These are phyloP conservation scores for Lysandra bellargus DNA, from an alignment of 2,888 invertebrate genomes.

Conservation along the genomic window DNA sequence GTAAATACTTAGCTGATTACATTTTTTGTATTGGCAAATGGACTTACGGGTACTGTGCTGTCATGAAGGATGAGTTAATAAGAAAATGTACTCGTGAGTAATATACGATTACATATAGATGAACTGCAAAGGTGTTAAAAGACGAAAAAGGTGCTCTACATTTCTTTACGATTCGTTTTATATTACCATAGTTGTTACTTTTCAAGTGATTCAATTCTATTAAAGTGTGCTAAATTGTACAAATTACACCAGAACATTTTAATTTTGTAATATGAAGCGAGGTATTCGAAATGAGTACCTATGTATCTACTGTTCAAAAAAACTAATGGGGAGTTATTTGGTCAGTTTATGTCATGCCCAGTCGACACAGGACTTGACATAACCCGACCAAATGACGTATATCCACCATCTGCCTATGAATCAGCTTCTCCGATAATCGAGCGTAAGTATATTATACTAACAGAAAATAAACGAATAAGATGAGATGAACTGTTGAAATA, in stretches of 20 bases:
- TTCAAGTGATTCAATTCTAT: neutral
- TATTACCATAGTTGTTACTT: too few relatives aligned
- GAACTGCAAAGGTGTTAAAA: neutral
- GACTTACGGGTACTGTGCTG: neutral
- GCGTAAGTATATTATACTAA: neutral
- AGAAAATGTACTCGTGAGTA: neutral
- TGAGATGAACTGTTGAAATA: neutral
- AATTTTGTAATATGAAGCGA: too few relatives aligned
- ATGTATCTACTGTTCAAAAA: too few relatives aligned
- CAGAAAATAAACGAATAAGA: neutral
- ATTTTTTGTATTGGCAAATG: slow-evolving; percentile 13
- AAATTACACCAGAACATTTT: neutral
- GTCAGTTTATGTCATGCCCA: too few relatives aligned
- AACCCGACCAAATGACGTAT: too few relatives aligned
- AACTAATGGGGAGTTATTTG: too few relatives aligned
- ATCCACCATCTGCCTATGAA: too few relatives aligned
- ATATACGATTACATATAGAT: neutral
- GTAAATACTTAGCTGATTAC: slow-evolving; percentile 24
- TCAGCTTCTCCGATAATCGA: too few relatives aligned
- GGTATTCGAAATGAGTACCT: too few relatives aligned
- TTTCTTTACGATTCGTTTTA: neutral
- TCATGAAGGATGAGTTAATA: slow-evolving; percentile 4
- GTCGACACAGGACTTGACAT: too few relatives aligned
- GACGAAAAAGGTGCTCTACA: neutral
- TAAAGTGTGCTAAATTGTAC: neutral